phyloP scores from a whole-genome alignment of 2,888 invertebrate species.

The Mesorhabditis belari region DNA sequence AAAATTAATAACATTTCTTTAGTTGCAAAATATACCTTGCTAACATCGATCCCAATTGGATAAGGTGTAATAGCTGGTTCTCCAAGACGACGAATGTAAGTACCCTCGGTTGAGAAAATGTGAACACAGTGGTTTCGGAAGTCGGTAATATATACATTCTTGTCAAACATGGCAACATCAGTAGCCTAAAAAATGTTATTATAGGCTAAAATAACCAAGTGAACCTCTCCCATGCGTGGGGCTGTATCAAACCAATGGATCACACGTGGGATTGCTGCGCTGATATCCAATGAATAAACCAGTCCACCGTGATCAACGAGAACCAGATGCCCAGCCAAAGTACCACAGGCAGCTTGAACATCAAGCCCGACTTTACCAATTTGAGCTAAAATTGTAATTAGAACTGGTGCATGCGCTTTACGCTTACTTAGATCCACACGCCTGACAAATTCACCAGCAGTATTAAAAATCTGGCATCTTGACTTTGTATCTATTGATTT shows the following conservation, averaged over 20 bases:
- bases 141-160: conserved; percentile 41
- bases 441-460: conserved; percentile 30
- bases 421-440: conserved; percentile 23
- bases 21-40: conserved; percentile 10
- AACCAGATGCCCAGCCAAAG: conserved; percentile 32
- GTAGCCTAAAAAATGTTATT: conserved; percentile 15
- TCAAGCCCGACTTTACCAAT: conserved; percentile 23
- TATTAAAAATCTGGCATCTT: conserved; percentile 31
- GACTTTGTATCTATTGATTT: conserved; percentile 30
- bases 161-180: conserved; percentile 43
- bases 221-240: conserved; percentile 21
- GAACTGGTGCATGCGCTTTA: no score
- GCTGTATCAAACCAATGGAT: conserved; percentile 33
- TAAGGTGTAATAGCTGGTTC: conserved; percentile 43
- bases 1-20: background rate
- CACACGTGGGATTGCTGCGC: conserved; percentile 14
- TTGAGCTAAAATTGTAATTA: no score
- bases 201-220: conserved; percentile 9
- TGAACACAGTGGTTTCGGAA: conserved; percentile 46
- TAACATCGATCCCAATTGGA: conserved; percentile 46
- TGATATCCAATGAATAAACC: conserved; percentile 15
- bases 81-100: conserved; percentile 43
- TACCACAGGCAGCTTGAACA: conserved; percentile 27
- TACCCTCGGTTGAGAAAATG: conserved; percentile 37
- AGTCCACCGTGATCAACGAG: conserved; percentile 38